phyloP scores from a whole-genome alignment of 2,888 invertebrate genomes.

The Pollenia amentaria region DNA sequence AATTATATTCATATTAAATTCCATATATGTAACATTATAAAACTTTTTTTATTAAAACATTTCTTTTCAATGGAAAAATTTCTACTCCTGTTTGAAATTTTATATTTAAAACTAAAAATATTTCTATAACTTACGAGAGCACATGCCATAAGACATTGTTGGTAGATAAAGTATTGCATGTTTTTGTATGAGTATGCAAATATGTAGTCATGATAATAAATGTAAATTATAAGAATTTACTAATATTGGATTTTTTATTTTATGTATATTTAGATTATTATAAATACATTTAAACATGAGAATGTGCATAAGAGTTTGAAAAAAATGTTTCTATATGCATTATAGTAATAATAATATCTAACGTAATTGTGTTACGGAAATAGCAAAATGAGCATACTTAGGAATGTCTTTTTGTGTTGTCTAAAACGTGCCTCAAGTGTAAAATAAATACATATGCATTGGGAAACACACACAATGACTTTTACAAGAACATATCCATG shows the following conservation, averaged over 20 bases:
- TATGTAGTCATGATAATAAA: constrained; percentile 52
- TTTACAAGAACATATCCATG: constrained; percentile 32
- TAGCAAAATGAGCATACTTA: constrained; percentile 73
- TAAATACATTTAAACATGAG: constrained; percentile 42
- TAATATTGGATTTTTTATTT: constrained; percentile 45
- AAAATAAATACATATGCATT: constrained; percentile 68
- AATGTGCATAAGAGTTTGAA: constrained; percentile 1
- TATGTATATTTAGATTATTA: constrained; percentile 53
- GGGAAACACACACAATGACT: neutral
- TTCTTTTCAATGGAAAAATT: neutral
- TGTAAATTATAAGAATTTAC: constrained; percentile 61
- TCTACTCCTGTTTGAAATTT: neutral
- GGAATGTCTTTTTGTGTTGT: constrained; percentile 70
- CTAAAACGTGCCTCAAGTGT: constrained; percentile 75
- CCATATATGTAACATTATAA: neutral
- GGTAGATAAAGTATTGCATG: constrained; percentile 18
- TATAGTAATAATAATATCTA: constrained; percentile 63
- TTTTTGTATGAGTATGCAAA: neutral
- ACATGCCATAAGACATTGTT: constrained; percentile 7
- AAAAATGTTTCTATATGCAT: constrained; percentile 4
- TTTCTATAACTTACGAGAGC: neutral
- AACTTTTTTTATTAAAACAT: neutral
- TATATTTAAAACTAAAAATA: neutral
- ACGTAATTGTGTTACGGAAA: constrained; percentile 73
- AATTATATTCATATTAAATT: too few species aligned